Conservation (phyloP, 2,113 vertebrate species). For the Oreocharis arfaki region DNA sequence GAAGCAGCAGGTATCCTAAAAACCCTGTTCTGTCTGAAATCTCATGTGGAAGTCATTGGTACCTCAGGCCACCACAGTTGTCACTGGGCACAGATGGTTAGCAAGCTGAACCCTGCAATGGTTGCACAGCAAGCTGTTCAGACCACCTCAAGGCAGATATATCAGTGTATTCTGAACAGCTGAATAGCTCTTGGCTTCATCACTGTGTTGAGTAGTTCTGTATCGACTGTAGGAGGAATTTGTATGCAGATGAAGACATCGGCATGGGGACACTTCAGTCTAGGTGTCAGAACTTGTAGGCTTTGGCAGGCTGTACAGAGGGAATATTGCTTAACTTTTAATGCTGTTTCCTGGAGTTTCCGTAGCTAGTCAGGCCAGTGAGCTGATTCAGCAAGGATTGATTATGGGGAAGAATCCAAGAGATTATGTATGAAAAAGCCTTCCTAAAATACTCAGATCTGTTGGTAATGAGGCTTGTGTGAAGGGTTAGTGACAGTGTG, state of each 20-base stretch:
- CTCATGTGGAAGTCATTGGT: background rate
- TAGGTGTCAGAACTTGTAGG: background rate
- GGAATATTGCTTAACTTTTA: background rate
- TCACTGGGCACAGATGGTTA: background rate
- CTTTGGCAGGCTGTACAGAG: background rate
- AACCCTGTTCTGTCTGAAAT: background rate
- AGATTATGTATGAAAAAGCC: background rate
- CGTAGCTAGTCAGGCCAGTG: background rate
- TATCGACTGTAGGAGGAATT: background rate
- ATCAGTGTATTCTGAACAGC: background rate
- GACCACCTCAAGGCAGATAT: background rate
- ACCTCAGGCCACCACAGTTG: background rate
- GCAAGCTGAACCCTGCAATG: background rate
- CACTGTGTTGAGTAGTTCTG: background rate
- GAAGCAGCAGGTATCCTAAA: background rate
- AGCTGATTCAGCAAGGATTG: background rate
- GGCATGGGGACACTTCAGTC: background rate
- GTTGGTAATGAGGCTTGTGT: background rate
- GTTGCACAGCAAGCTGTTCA: background rate
- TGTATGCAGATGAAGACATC: background rate
- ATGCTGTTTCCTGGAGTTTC: background rate
- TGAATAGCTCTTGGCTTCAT: background rate
- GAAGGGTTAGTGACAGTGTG: background rate
- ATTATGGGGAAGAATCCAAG: background rate
- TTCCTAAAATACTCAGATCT: background rate